These are phyloP conservation scores for Lepus oiostolus DNA, from an alignment of 2,797 vertebrate species.

Conservation along the genomic window DNA sequence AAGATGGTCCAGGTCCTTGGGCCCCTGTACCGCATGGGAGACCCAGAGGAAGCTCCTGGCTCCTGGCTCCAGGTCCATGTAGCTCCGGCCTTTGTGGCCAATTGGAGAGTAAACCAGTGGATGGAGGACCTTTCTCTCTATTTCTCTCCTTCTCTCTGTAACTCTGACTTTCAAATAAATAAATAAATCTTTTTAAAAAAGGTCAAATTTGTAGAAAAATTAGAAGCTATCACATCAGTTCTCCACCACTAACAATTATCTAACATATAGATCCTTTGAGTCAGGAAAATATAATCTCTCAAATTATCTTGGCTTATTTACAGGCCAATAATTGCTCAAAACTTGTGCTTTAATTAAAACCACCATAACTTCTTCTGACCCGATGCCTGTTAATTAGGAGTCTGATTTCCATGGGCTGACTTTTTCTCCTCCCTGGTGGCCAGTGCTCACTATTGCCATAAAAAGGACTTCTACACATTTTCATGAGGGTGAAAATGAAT, in stretches of 20 bases:
- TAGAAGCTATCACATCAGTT: background rate
- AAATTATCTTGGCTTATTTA: slow-evolving; percentile 53
- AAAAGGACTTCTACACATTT: slow-evolving; percentile 45
- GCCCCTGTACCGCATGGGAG: too few species aligned
- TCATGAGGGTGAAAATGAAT: slow-evolving; percentile 65
- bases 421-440: slow-evolving; percentile 18
- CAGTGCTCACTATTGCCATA: slow-evolving; percentile 35
- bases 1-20: too few species aligned
- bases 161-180: too few species aligned
- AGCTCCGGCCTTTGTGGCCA: too few species aligned
- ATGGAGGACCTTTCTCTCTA: too few species aligned
- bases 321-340: slow-evolving; percentile 46
- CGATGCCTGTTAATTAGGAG: slow-evolving; percentile 58
- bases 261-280: background rate
- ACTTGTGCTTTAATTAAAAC: slow-evolving; percentile 57
- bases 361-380: slow-evolving; percentile 37
- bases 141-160: too few species aligned
- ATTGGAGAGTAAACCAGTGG: too few species aligned
- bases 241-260: slow-evolving; percentile 9
- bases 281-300: slow-evolving; percentile 40
- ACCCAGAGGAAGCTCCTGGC: too few species aligned
- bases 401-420: slow-evolving; percentile 32
- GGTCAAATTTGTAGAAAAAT: slow-evolving; percentile 34
- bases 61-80: too few species aligned
- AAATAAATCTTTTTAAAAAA: background rate